Evolutionary conservation across 1,140 invertebrate species (phyloP).

Genomic region (Plectrocnemia conspersa): DNA sequence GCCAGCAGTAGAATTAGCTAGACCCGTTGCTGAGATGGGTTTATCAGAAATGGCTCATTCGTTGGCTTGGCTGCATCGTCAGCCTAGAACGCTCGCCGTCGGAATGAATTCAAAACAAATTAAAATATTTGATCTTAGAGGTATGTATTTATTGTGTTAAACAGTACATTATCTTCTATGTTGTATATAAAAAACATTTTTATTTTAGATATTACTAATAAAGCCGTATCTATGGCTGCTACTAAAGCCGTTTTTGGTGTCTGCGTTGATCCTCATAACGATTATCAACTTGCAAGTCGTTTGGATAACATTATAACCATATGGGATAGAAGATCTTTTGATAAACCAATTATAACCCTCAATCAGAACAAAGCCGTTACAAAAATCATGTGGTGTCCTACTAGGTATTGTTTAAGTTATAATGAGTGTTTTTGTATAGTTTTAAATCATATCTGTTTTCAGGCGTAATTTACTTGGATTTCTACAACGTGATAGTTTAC

Average conservation of each 20-base stretch:
- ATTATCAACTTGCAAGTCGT: conserved; percentile 76
- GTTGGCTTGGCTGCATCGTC: conserved; percentile 76
- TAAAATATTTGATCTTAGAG: conserved; percentile 87
- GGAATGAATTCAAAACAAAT: conserved; percentile 87
- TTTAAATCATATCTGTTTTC: conserved; percentile 30
- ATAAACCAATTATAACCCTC: conserved; percentile 74
- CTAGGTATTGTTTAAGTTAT: conserved; percentile 55
- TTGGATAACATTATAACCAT: conserved; percentile 75
- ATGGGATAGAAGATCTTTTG: conserved; percentile 85
- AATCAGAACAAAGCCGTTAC: conserved; percentile 65
- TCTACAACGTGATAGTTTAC: conserved; percentile 64
- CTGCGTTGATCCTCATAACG: conserved; percentile 70
- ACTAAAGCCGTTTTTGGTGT: conserved; percentile 82
- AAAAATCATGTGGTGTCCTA: conserved; percentile 85
- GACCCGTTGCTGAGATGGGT: conserved; percentile 63
- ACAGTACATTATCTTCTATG: too few species aligned
- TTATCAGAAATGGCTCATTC: conserved; percentile 79
- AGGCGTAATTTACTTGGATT: conserved; percentile 72
- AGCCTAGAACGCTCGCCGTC: conserved; percentile 69
- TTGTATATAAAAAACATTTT: conserved; percentile 27
- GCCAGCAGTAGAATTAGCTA: conserved; percentile 43
- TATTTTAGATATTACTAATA: conserved; percentile 59
- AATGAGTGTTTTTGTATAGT: background rate
- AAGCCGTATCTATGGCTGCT: conserved; percentile 64
- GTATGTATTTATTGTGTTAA: too few species aligned